Evolutionary conservation across 35 echinoderm and acorn worm genomes (phyloP), one percentile per base, ranked within the genome.

Genomic region (Diadema setosum): DNA sequence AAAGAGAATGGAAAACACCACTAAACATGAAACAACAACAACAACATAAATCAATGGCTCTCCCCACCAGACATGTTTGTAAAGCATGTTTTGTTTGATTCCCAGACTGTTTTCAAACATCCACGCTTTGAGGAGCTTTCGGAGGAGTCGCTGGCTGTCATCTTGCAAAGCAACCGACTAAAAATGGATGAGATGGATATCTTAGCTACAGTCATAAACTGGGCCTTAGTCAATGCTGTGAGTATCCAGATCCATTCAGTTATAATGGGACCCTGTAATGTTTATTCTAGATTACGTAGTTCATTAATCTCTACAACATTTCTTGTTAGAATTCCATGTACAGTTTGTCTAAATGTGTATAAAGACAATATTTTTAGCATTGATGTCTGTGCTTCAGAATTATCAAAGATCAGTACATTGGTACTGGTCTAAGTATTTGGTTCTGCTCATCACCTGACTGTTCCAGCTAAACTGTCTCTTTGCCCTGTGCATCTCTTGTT

Each of bases 181-280:
- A 45, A 31, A 29, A 25, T 87, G 11, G 91, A 93, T 73, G 91
- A 93, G 44, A 29, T 75, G 29, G 85, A 88, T 16, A 88, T 93
- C 44, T 27, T 93, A 4, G 37, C 27, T 11, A 42, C 75, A 1
- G 64, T 93, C 42, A 93, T 57, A 33, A 81, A 93, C 39, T 93
- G 91, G 91, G 91, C 91, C 55, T 59, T 60, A 3, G 78, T 83
- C 60, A 93, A 87, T 74, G 82, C 91, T 20, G 91, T 93, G 88
- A 93, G 91, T 80, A 36, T 9, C 25, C 3, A 42, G 31, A 43
- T 18, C 16, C n/a, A 85, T 35, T 18, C 17, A 81, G 15, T 14
- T 81, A 15, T 27, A 52, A 9, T 11, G 48, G n/a, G n/a, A 52
- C n/a, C 9, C 9, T 52, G 9, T 52, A 11, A 52, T 52, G 9